Conservation (phyloP, 2,888 invertebrate species). For the Ennomos fuscantarius region DNA sequence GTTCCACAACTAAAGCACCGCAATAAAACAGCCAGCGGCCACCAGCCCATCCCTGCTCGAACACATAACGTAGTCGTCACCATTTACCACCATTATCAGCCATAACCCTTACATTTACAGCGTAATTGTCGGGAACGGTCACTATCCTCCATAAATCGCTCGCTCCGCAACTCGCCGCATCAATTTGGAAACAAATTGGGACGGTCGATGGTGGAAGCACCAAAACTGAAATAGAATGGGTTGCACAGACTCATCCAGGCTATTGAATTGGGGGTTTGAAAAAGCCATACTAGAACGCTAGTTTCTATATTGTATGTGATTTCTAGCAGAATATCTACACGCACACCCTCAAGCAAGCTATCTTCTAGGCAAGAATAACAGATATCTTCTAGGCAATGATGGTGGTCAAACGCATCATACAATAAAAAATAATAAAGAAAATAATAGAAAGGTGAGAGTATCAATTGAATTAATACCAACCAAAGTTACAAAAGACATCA, state of each 20-base stretch:
- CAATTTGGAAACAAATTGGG: constrained; percentile 37
- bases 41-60: background rate
- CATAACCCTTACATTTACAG: constrained; percentile 21
- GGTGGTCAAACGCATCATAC: too few relatives aligned
- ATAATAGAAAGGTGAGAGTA: too few relatives aligned
- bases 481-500: too few relatives aligned
- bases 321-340: too few relatives aligned
- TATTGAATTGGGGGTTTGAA: background rate
- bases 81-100: constrained; percentile 30
- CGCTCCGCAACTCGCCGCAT: constrained; percentile 28
- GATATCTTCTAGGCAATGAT: too few relatives aligned
- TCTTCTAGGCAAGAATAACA: too few relatives aligned
- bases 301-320: too few relatives aligned
- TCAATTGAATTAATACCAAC: too few relatives aligned
- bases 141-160: constrained; percentile 28
- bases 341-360: too few relatives aligned
- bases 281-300: background rate
- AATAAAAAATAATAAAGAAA: too few relatives aligned
- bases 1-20: background rate
- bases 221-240: constrained; percentile 10
- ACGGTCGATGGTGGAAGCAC: constrained; percentile 6
- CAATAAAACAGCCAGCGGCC: constrained; percentile 2
- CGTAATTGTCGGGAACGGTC: constrained; percentile 27
- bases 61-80: constrained; percentile 7
- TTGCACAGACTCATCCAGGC: background rate